These are phyloP conservation scores for Boloria selene DNA, from an alignment of 2,888 invertebrate species.

Conservation along the genomic window DNA sequence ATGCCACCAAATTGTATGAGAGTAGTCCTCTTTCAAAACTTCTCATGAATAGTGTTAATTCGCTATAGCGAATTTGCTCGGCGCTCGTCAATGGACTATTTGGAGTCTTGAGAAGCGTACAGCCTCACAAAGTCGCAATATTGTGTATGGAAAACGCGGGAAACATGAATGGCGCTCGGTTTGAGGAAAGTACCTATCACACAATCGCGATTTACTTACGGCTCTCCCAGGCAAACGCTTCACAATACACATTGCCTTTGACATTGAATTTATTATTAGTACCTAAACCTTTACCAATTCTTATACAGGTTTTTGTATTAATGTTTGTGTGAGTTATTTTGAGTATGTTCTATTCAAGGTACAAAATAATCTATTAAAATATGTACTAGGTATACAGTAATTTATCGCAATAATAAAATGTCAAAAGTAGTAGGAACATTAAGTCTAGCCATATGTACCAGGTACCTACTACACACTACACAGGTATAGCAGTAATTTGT, in stretches of 20 bases:
- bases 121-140: slow-evolving; percentile 71
- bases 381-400: no score
- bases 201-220: slow-evolving; percentile 64
- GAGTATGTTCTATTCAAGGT: no score
- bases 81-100: slow-evolving; percentile 80
- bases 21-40: slow-evolving; percentile 81
- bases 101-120: slow-evolving; percentile 73
- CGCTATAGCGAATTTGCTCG: slow-evolving; percentile 81
- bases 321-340: no score
- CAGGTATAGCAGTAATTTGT: neutral
- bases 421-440: no score
- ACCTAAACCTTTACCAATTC: no score
- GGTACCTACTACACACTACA: slow-evolving; percentile 10
- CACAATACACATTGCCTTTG: slow-evolving; percentile 43
- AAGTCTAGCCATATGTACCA: neutral
- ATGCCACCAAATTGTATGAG: slow-evolving; percentile 82
- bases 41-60: slow-evolving; percentile 82
- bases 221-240: slow-evolving; percentile 43
- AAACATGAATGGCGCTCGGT: slow-evolving; percentile 69
- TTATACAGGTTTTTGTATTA: no score
- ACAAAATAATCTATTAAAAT: no score
- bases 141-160: slow-evolving; percentile 79
- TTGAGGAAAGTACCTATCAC: slow-evolving; percentile 60
- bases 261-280: slow-evolving; percentile 39
- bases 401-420: no score